These are phyloP conservation scores for Neomorphus geoffroyi DNA, from an alignment of 2,797 vertebrate species.

Conservation along the genomic window DNA sequence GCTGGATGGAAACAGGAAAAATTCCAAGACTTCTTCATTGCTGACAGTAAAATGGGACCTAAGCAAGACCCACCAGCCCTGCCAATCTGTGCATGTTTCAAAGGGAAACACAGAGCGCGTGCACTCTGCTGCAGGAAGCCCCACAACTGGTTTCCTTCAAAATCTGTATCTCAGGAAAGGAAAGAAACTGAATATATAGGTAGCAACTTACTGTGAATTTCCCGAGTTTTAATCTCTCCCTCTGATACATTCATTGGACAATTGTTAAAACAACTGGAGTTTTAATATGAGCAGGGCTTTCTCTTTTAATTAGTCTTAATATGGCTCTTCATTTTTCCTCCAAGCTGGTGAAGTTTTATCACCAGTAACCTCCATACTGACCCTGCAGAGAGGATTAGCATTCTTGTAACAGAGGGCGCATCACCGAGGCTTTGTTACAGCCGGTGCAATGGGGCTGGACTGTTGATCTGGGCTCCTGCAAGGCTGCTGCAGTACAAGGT, in stretches of 20 bases:
- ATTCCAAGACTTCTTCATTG: background rate
- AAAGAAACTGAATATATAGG: background rate
- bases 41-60: background rate
- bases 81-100: background rate
- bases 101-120: background rate
- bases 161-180: background rate
- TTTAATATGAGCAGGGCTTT: background rate
- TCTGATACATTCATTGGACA: background rate
- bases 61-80: background rate
- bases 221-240: background rate
- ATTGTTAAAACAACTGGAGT: background rate
- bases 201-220: background rate
- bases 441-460: background rate
- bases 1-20: background rate
- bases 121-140: background rate
- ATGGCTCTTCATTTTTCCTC: background rate
- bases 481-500: background rate
- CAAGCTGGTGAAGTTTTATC: background rate
- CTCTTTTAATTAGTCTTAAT: background rate
- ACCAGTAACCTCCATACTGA: background rate
- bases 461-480: fast-evolving
- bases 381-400: background rate
- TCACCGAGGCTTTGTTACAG: background rate
- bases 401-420: background rate
- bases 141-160: background rate